These are phyloP conservation scores for Conus canariensis DNA, from an alignment of 2,888 invertebrate species.

Conservation along the genomic window DNA sequence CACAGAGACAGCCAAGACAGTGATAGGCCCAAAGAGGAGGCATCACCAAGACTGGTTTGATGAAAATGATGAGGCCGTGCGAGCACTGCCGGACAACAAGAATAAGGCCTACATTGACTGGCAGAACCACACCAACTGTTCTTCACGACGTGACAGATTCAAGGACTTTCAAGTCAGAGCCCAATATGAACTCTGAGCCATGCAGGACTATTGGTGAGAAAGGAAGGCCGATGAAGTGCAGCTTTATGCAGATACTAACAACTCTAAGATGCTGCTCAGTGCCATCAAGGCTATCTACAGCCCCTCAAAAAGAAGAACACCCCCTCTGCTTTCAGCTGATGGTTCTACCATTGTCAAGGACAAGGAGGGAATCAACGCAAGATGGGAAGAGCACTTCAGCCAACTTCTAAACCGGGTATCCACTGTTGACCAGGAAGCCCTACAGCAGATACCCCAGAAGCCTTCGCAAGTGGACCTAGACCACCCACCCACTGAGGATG, in stretches of 20 bases:
- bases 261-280: neutral
- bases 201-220: neutral
- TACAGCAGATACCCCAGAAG: conserved; percentile 31
- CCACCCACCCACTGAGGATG: too few species aligned
- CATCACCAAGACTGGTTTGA: too few species aligned
- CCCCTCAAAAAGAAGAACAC: neutral
- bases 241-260: neutral
- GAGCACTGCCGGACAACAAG: too few species aligned
- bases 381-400: conserved; percentile 43
- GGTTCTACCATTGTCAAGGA: neutral
- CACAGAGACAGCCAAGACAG: neutral
- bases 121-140: neutral
- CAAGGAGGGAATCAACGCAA: conserved; percentile 5
- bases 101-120: neutral
- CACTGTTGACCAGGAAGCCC: conserved; percentile 7
- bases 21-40: too few species aligned
- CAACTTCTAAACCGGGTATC: conserved; percentile 41
- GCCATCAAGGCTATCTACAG: neutral
- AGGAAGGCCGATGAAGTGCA: neutral
- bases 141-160: neutral
- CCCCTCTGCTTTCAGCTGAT: neutral
- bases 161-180: neutral
- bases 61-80: too few species aligned
- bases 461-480: neutral
- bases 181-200: neutral